These are phyloP conservation scores for Sebastes cheni DNA, from an alignment of 2,797 vertebrate species.

Conservation along the genomic window DNA sequence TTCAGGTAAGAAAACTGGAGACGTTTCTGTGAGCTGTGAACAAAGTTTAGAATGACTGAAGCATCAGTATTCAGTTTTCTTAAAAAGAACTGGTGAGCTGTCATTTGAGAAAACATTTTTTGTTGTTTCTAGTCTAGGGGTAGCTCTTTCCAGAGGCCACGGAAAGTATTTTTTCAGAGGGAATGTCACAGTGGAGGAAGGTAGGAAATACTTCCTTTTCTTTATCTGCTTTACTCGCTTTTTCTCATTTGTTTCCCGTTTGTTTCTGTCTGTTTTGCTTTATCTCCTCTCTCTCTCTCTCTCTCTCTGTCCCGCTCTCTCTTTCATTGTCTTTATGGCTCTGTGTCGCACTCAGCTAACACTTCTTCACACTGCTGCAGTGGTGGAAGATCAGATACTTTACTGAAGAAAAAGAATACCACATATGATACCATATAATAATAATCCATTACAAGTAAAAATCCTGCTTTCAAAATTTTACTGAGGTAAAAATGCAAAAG, in stretches of 20 bases:
- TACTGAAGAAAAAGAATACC: background rate
- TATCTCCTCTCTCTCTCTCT: background rate
- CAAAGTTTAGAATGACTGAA: background rate
- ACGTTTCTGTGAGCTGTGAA: background rate
- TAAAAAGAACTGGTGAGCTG: background rate
- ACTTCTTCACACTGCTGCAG: background rate
- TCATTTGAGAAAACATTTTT: background rate
- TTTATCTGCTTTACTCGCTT: background rate
- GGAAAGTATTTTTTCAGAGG: conserved; percentile 97
- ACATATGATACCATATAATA: background rate
- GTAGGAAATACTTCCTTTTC: conserved; percentile 71
- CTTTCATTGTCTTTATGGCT: background rate
- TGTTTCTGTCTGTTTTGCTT: background rate
- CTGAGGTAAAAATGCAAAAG: background rate
- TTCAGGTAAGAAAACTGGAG: conserved; percentile 88
- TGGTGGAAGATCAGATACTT: background rate
- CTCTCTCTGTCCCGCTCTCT: background rate
- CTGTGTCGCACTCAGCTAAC: background rate
- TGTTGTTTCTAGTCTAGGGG: conserved; percentile 87
- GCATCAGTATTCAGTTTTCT: background rate
- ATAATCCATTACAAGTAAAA: background rate
- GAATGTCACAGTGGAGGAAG: conserved; percentile 96
- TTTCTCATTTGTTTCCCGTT: background rate
- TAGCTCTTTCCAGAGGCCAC: conserved; percentile 95
- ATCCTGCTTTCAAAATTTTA: background rate